Percentiles rank a stretch among this genome's conserved stretches.
Evolutionary conservation across 2,113 vertebrate species (phyloP).

Genomic region (Salvelinus sp.): DNA sequence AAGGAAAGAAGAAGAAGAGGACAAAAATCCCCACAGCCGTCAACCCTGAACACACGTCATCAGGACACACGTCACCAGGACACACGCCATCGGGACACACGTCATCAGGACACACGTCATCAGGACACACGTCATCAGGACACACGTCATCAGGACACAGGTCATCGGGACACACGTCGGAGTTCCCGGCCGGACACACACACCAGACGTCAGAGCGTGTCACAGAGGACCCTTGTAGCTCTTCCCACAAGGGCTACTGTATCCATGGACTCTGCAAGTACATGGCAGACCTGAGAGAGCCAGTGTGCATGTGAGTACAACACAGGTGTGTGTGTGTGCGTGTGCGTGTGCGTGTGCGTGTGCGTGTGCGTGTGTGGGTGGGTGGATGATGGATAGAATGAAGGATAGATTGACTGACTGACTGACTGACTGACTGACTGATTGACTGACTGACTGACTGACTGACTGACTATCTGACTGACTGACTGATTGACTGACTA

Average conservation of each 20-base stretch:
- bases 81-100: too few species aligned
- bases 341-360: conserved; percentile 74
- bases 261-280: conserved; percentile 75
- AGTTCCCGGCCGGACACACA: background rate
- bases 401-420: too few species aligned
- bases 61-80: conserved; percentile 1
- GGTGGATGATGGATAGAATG: background rate
- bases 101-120: background rate
- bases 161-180: background rate
- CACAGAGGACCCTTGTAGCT: conserved; percentile 68
- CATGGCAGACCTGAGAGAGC: conserved; percentile 69
- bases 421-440: too few species aligned
- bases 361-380: conserved; percentile 61
- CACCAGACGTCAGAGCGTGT: conserved; percentile 28
- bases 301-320: conserved; percentile 75
- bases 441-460: too few species aligned
- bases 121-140: background rate
- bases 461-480: too few species aligned
- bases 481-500: too few species aligned
- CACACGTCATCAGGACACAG: conserved; percentile 26
- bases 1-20: conserved; percentile 51
- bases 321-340: background rate
- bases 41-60: conserved; percentile 35
- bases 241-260: conserved; percentile 71
- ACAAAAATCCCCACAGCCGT: conserved; percentile 52